Conservation (phyloP, 2,113 vertebrate genomes). For the Cryptomyrus ogoouensis region DNA sequence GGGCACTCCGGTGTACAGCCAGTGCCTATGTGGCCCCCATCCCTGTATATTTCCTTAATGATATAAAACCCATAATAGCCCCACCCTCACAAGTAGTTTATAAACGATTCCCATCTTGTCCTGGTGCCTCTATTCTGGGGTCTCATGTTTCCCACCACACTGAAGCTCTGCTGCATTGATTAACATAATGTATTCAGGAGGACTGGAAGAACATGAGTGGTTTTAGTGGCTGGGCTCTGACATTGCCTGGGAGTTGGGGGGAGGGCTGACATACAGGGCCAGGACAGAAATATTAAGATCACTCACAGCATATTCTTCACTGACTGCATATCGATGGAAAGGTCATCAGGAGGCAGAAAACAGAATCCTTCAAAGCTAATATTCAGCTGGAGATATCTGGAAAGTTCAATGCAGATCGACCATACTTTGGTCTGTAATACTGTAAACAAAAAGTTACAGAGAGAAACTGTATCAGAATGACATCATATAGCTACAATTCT, state of each 20-base stretch:
- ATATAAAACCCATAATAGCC: neutral
- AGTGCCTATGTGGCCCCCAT: neutral
- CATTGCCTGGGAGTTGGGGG: neutral
- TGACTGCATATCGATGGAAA: neutral
- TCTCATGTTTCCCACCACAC: neutral
- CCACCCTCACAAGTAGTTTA: neutral
- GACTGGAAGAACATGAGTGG: neutral
- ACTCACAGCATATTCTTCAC: neutral
- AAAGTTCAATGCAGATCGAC: neutral
- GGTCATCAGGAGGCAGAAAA: neutral
- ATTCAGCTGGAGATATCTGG: neutral
- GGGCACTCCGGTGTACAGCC: neutral
- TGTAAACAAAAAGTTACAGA: neutral
- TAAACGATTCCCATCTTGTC: neutral
- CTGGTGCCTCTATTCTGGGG: neutral
- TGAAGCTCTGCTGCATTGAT: neutral
- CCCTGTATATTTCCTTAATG: neutral
- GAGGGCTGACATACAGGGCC: neutral
- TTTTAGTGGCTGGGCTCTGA: neutral
- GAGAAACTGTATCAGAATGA: neutral
- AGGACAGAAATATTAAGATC: neutral
- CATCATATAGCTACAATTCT: neutral
- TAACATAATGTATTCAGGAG: neutral
- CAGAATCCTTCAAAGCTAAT: neutral
- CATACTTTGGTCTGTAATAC: neutral